Evolutionary conservation across 2,888 invertebrate species (phyloP).

Genomic region (Biston betularia): DNA sequence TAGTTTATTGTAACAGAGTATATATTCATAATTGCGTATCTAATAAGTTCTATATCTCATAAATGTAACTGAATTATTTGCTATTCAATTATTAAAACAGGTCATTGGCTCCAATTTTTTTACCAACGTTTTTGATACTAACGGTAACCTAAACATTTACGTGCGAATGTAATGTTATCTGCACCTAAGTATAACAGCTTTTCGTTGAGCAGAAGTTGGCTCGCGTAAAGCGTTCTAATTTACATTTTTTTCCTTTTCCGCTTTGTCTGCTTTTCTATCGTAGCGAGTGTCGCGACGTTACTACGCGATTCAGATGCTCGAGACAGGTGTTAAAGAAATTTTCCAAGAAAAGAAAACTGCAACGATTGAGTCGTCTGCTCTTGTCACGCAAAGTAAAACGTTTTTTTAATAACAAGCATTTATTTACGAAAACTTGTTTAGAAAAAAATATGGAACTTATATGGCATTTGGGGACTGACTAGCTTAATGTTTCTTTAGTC

Average conservation of each 20-base stretch:
- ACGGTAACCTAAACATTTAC: conserved; percentile 16
- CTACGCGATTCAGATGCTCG: conserved; percentile 33
- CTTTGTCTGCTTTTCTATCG: conserved; percentile 36
- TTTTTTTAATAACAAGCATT: too few species aligned
- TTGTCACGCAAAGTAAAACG: conserved; percentile 35
- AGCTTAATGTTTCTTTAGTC: neutral
- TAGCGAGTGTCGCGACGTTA: conserved; percentile 34
- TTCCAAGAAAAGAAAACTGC: conserved; percentile 42
- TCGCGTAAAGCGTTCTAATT: conserved; percentile 44
- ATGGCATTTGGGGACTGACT: too few species aligned
- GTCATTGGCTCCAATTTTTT: neutral
- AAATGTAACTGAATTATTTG: too few species aligned
- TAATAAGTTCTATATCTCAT: too few species aligned
- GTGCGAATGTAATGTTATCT: conserved; percentile 39
- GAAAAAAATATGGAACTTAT: too few species aligned
- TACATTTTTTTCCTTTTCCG: conserved; percentile 50
- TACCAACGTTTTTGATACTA: neutral
- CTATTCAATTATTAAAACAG: neutral
- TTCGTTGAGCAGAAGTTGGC: conserved; percentile 41
- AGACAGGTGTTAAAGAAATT: conserved; percentile 40
- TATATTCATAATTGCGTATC: too few species aligned
- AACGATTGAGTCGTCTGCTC: conserved; percentile 26
- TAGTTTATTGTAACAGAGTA: too few species aligned
- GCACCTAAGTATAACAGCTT: conserved; percentile 41
- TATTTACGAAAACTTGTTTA: too few species aligned